phyloP scores from a whole-genome alignment of 2,888 invertebrate genomes.

The Drosophila paracracens region DNA sequence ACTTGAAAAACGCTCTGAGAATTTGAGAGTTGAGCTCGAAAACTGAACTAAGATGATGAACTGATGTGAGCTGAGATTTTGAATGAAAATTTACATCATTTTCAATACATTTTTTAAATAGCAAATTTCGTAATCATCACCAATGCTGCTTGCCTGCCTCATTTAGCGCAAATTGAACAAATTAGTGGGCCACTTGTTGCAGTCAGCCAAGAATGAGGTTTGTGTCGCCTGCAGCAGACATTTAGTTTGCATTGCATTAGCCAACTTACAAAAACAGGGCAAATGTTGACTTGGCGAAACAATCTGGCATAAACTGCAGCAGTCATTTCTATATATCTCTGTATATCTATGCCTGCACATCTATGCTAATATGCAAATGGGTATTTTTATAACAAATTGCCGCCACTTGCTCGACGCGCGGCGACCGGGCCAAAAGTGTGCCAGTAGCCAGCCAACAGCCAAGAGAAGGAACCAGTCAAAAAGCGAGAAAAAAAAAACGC shows the following conservation, averaged over 20 bases:
- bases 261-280: constrained; percentile 29
- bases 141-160: constrained; percentile 21
- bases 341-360: constrained; percentile 1
- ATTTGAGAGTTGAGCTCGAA: neutral
- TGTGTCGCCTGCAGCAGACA: constrained; percentile 27
- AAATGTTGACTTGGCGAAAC: constrained; percentile 39
- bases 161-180: constrained; percentile 50
- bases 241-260: constrained; percentile 31
- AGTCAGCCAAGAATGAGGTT: constrained; percentile 35
- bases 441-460: constrained; percentile 63
- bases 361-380: constrained; percentile 52
- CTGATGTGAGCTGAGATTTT: neutral
- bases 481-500: neutral
- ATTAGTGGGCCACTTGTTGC: constrained; percentile 40
- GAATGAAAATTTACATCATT: neutral
- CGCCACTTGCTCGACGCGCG: constrained; percentile 64
- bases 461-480: constrained; percentile 23
- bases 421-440: constrained; percentile 61
- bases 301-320: constrained; percentile 24
- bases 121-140: neutral
- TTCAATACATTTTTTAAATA: too few relatives aligned
- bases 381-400: constrained; percentile 75
- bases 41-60: constrained; percentile 21
- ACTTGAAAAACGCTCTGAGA: constrained; percentile 23
- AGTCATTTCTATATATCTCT: neutral